phyloP scores from a whole-genome alignment of 2,797 vertebrate species.

The Schizopygopsis pylzovi region DNA sequence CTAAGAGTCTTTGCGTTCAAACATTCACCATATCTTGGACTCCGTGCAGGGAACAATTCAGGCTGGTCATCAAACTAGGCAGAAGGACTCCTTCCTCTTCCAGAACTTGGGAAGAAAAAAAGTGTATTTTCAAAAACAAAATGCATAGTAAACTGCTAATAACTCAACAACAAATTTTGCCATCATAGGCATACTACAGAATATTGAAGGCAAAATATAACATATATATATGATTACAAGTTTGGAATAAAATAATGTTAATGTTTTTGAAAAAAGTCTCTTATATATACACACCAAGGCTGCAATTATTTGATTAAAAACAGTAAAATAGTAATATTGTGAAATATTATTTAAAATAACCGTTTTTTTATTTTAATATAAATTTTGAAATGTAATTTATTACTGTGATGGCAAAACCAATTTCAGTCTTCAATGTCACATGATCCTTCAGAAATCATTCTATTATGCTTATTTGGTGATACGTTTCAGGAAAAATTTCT shows the following conservation, averaged over 20 bases:
- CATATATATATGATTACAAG: not conserved
- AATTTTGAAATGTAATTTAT: not conserved
- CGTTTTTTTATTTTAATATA: not conserved
- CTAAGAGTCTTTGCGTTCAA: constrained; percentile 21
- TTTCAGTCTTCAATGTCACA: not conserved
- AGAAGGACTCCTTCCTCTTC: constrained; percentile 71
- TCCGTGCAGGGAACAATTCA: constrained; percentile 86
- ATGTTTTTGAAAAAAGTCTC: not conserved
- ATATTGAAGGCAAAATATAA: not conserved
- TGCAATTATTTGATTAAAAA: not conserved
- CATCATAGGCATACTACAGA: not conserved
- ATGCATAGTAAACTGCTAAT: not conserved
- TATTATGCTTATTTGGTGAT: not conserved
- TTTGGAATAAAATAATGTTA: not conserved
- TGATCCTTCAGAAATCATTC: not conserved
- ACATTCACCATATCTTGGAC: constrained; percentile 89
- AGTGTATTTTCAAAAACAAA: not conserved
- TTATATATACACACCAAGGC: not conserved
- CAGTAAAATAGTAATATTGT: not conserved
- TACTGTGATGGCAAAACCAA: not conserved
- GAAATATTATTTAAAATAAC: not conserved
- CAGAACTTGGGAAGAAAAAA: constrained; percentile 63
- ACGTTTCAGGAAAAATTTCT: not conserved
- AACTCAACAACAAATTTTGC: not conserved
- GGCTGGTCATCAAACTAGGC: constrained; percentile 76